Percentiles rank a stretch among this genome's conserved stretches.
Evolutionary conservation across 1,140 invertebrate genomes (phyloP).

Genomic region (Zophobas atratus): DNA sequence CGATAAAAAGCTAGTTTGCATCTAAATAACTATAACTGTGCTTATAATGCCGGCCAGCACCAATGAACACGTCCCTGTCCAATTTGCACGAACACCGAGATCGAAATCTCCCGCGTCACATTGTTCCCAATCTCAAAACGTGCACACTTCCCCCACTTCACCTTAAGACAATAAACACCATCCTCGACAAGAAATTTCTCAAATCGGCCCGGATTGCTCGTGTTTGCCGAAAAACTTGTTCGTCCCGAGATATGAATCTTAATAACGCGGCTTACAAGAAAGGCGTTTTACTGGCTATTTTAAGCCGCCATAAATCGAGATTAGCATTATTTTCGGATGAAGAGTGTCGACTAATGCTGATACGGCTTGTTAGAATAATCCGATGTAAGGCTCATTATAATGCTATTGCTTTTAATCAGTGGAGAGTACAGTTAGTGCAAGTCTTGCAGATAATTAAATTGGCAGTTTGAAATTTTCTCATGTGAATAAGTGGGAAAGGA

Average conservation of each 20-base stretch:
- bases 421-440: too few species aligned
- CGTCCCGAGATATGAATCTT: neutral
- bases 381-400: too few species aligned
- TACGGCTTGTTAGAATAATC: too few species aligned
- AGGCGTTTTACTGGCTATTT: neutral
- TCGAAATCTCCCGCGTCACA: conserved; percentile 15
- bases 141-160: too few species aligned
- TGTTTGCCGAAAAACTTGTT: neutral
- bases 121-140: conserved; percentile 8
- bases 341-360: neutral
- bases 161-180: neutral
- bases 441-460: too few species aligned
- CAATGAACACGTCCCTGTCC: neutral
- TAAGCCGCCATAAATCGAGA: neutral
- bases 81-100: conserved; percentile 12
- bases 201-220: too few species aligned
- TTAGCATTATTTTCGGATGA: neutral
- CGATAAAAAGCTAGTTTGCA: conserved; percentile 30
- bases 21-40: conserved; percentile 41
- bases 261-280: neutral
- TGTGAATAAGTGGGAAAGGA: too few species aligned
- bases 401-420: too few species aligned
- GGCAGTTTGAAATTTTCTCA: too few species aligned
- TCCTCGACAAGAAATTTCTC: too few species aligned
- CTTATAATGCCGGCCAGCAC: conserved; percentile 4